These are phyloP conservation scores for Gopherus flavomarginatus DNA, from an alignment of 2,113 vertebrate genomes.

Conservation along the genomic window DNA sequence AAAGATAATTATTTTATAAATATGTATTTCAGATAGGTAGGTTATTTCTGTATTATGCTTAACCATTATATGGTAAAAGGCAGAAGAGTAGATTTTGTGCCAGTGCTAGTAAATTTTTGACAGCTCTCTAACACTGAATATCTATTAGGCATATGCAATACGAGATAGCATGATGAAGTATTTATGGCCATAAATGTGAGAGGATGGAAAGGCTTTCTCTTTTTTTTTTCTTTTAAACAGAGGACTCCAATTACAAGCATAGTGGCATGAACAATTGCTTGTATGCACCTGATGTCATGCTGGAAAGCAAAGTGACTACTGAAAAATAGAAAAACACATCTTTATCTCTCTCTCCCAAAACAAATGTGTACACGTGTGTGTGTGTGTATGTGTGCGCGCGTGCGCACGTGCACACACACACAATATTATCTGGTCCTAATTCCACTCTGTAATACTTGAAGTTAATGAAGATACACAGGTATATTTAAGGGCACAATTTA, in stretches of 20 bases:
- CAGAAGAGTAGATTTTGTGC: neutral
- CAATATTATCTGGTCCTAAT: too few relatives aligned
- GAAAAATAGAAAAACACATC: neutral
- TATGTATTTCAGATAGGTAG: neutral
- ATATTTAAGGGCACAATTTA: neutral
- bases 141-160: neutral
- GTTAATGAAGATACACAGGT: neutral
- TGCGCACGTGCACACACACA: too few relatives aligned
- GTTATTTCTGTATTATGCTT: neutral
- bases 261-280: neutral
- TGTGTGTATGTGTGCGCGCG: rapidly evolving
- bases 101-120: neutral
- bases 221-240: too few relatives aligned
- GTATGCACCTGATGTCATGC: neutral
- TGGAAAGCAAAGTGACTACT: neutral
- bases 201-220: neutral
- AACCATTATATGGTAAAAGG: neutral
- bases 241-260: neutral
- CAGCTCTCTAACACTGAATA: neutral
- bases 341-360: neutral
- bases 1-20: neutral
- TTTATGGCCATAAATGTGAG: neutral
- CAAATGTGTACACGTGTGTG: too few relatives aligned
- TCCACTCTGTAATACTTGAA: too few relatives aligned
- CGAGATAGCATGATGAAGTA: neutral